A percentile compares a stretch with the other conserved stretches of the same genome.
Conservation (phyloP, 1,140 invertebrate genomes). For the Caenorhabditis tropicalis region DNA sequence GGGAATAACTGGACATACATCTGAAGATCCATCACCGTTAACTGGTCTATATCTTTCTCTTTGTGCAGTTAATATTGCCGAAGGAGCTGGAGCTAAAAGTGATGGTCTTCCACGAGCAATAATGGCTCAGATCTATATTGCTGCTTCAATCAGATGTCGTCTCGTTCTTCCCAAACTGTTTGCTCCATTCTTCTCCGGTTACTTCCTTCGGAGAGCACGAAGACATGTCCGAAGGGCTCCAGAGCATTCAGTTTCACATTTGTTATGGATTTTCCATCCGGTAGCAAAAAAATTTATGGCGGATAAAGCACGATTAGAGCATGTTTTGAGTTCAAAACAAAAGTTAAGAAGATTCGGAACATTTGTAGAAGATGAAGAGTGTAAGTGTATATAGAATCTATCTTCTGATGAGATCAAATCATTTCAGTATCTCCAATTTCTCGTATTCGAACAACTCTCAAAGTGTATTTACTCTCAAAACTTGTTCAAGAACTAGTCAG, state of each 20-base stretch:
- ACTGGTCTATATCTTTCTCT: conserved; percentile 66
- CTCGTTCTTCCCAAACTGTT: conserved; percentile 61
- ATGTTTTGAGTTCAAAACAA: conserved; percentile 51
- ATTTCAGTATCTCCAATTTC: conserved; percentile 66
- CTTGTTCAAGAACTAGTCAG: conserved; percentile 39
- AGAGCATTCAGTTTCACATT: conserved; percentile 36
- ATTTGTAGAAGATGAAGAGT: conserved; percentile 21
- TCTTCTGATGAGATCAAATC: background rate
- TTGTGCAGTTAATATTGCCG: conserved; percentile 68
- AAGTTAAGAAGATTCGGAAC: conserved; percentile 42
- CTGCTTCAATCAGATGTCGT: conserved; percentile 62
- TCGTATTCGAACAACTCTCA: conserved; percentile 65
- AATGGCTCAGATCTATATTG: conserved; percentile 69
- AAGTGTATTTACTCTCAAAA: conserved; percentile 65
- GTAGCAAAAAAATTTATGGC: conserved; percentile 62
- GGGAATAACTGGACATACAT: conserved; percentile 53
- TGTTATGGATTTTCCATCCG: conserved; percentile 67
- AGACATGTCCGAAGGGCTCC: conserved; percentile 56
- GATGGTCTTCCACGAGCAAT: conserved; percentile 63
- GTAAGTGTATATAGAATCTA: background rate
- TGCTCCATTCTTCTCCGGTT: conserved; percentile 55
- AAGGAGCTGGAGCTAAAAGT: conserved; percentile 65
- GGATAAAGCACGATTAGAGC: conserved; percentile 45
- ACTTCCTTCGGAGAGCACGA: conserved; percentile 66
- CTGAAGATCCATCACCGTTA: background rate